Percentiles rank a stretch among this genome's conserved stretches.
These are phyloP conservation scores for Perodicticus potto DNA, from an alignment of 2,797 vertebrate species.

Conservation along the genomic window DNA sequence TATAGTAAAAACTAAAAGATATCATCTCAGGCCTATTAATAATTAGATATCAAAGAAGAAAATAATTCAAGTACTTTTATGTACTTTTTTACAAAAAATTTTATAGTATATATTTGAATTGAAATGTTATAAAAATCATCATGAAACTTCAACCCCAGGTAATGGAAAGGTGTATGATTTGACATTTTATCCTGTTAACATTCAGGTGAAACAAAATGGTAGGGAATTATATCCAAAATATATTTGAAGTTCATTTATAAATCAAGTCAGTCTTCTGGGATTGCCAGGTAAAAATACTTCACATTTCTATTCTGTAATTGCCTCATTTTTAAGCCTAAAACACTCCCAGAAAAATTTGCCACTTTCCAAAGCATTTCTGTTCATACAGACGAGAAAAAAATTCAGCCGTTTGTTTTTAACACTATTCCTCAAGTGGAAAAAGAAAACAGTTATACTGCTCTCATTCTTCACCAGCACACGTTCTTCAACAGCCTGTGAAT, in stretches of 20 bases:
- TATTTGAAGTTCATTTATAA: conserved; percentile 40
- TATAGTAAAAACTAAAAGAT: conserved; percentile 42
- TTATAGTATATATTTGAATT: conserved; percentile 46
- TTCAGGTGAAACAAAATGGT: conserved; percentile 53
- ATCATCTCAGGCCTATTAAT: conserved; percentile 8
- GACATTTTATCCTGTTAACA: neutral
- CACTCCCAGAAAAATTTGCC: conserved; percentile 15
- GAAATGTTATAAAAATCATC: conserved; percentile 52
- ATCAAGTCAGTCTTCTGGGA: conserved; percentile 36
- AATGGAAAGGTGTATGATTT: conserved; percentile 36
- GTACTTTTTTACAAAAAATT: neutral
- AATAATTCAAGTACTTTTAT: conserved; percentile 7
- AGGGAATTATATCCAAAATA: conserved; percentile 43
- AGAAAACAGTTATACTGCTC: neutral
- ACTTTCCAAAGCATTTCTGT: conserved; percentile 56
- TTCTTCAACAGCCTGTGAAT: conserved; percentile 11
- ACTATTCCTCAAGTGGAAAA: conserved; percentile 63
- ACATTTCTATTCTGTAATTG: conserved; percentile 44
- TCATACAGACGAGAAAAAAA: conserved; percentile 70
- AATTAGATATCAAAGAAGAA: conserved; percentile 36
- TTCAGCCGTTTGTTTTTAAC: conserved; percentile 80
- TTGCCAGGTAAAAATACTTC: conserved; percentile 42
- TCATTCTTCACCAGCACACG: neutral
- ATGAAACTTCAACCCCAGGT: neutral
- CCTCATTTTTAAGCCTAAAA: conserved; percentile 46